A percentile compares a stretch with the other conserved stretches of the same genome.
These are phyloP conservation scores for Thalassophryne amazonica DNA, from an alignment of 2,797 vertebrate genomes.

Conservation along the genomic window DNA sequence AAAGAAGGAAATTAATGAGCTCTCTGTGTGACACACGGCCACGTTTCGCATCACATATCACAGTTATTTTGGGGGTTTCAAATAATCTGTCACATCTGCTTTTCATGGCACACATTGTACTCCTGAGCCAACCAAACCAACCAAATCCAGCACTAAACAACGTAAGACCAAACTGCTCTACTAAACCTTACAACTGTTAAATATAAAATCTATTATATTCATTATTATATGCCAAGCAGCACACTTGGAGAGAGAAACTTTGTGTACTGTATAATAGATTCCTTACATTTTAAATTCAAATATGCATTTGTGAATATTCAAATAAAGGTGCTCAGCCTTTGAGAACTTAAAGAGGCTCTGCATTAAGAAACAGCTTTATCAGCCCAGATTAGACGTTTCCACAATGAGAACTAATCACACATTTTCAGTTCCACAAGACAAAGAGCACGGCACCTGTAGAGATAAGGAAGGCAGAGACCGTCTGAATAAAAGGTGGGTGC, in stretches of 20 bases:
- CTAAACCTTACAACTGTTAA: constrained; percentile 8
- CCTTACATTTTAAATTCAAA: constrained; percentile 64
- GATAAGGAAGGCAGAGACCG: constrained; percentile 76
- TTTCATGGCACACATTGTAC: background rate
- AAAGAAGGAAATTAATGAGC: constrained; percentile 41
- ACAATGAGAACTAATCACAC: constrained; percentile 67
- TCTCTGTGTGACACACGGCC: constrained; percentile 22
- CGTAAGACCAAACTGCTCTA: no score
- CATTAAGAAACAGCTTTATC: constrained; percentile 54
- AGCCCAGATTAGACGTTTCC: constrained; percentile 51
- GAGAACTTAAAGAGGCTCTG: constrained; percentile 54
- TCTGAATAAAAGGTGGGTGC: constrained; percentile 48
- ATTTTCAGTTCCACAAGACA: constrained; percentile 62
- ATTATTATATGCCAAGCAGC: constrained; percentile 23
- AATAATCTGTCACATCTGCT: constrained; percentile 32
- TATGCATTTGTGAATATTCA: constrained; percentile 66
- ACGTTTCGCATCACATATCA: constrained; percentile 35
- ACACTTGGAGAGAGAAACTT: constrained; percentile 43
- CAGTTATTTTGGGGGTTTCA: no score
- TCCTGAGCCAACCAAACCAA: constrained; percentile 17
- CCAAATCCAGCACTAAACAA: constrained; percentile 4
- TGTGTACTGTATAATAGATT: constrained; percentile 44
- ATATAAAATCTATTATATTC: constrained; percentile 21
- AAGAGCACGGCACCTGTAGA: constrained; percentile 61
- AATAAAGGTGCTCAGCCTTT: constrained; percentile 41